phyloP scores from a whole-genome alignment of 2,797 vertebrate species.

The Tragelaphus eurycerus region DNA sequence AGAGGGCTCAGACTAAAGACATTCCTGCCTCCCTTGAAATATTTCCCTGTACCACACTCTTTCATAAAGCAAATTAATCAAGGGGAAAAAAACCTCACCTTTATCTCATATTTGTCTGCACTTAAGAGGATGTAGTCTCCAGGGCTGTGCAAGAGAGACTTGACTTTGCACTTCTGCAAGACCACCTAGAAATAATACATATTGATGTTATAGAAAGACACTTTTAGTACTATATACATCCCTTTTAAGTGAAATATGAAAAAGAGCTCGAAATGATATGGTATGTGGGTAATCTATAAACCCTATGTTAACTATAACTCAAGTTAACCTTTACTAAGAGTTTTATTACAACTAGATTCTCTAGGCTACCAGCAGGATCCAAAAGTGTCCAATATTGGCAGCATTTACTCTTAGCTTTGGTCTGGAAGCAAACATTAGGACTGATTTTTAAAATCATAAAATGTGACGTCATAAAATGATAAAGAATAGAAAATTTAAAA shows the following conservation, averaged over 20 bases:
- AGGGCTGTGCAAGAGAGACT: slow-evolving; percentile 96
- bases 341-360: slow-evolving; percentile 8
- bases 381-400: background rate
- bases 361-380: background rate
- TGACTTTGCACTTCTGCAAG: slow-evolving; percentile 95
- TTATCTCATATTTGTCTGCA: slow-evolving; percentile 99
- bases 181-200: slow-evolving; percentile 88
- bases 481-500: background rate
- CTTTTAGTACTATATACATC: background rate
- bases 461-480: background rate
- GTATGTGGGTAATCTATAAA: background rate
- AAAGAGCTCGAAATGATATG: background rate
- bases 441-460: slow-evolving; percentile 29
- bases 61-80: slow-evolving; percentile 23
- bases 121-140: slow-evolving; percentile 97
- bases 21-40: background rate
- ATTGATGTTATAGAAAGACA: background rate
- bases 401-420: background rate
- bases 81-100: slow-evolving; percentile 85
- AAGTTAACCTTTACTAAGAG: background rate
- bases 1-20: background rate
- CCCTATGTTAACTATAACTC: background rate
- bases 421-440: slow-evolving; percentile 35
- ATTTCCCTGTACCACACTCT: background rate
- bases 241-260: slow-evolving; percentile 50